Evolutionary conservation across 2,797 vertebrate genomes (phyloP).

Genomic region (Peromyscus aztecus): DNA sequence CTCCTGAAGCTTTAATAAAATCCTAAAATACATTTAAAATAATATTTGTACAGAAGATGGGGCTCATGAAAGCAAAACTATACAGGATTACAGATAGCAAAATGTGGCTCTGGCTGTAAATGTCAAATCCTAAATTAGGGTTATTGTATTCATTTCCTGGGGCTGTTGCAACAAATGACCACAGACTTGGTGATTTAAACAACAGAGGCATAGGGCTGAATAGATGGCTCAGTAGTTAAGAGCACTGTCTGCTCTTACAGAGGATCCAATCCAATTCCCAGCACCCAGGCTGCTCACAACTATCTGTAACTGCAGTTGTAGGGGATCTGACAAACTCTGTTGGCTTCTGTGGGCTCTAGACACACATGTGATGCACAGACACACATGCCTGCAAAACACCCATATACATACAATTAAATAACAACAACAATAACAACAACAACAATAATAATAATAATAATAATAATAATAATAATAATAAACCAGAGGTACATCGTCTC

Average conservation of each 20-base stretch:
- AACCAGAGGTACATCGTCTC: background rate
- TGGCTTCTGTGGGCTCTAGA: background rate
- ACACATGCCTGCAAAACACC: background rate
- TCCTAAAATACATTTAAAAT: conserved; percentile 27
- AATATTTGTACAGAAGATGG: background rate
- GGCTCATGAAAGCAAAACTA: background rate
- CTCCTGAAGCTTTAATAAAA: conserved; percentile 38
- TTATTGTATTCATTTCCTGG: background rate
- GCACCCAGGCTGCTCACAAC: background rate
- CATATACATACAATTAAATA: background rate
- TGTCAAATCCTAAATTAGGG: conserved; percentile 15
- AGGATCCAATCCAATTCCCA: background rate
- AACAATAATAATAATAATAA: background rate
- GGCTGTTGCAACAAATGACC: background rate
- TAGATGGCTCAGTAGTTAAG: background rate
- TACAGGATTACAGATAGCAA: background rate
- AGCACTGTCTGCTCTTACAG: background rate
- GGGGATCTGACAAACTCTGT: background rate
- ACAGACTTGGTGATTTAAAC: background rate
- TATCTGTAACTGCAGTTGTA: background rate
- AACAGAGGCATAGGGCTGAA: background rate
- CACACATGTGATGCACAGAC: background rate
- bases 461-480: background rate
- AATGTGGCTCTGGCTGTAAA: background rate
- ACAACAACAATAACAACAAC: background rate